These are phyloP conservation scores for Serripes groenlandicus DNA, from an alignment of 2,888 invertebrate species.

Conservation along the genomic window DNA sequence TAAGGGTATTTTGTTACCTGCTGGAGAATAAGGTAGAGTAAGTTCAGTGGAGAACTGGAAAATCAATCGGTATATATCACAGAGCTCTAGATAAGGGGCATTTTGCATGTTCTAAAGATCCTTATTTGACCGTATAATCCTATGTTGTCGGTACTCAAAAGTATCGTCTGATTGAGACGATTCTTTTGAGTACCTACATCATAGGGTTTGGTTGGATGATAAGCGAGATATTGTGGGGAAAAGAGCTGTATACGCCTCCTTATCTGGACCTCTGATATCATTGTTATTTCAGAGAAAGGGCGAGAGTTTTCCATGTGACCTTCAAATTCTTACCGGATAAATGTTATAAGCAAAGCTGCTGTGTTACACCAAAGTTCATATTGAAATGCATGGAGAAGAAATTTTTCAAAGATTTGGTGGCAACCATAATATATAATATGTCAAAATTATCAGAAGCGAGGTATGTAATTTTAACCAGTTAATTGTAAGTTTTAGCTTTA, in stretches of 20 bases:
- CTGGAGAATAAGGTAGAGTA: too few relatives aligned
- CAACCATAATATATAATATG: constrained; percentile 73
- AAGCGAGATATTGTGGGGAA: not conserved
- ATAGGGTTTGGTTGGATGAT: not conserved
- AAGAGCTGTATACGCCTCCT: not conserved
- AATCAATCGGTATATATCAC: too few relatives aligned
- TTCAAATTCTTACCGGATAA: constrained; percentile 92
- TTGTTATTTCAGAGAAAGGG: constrained; percentile 81
- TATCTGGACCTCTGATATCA: not conserved
- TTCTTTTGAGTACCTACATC: too few relatives aligned
- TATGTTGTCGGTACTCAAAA: too few relatives aligned
- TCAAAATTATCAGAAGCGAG: constrained; percentile 26
- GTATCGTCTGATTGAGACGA: too few relatives aligned
- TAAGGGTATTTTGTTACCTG: too few relatives aligned
- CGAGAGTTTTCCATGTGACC: constrained; percentile 90
- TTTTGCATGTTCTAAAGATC: too few relatives aligned
- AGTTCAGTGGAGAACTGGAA: too few relatives aligned
- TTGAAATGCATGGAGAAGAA: constrained; percentile 91
- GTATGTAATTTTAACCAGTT: not conserved
- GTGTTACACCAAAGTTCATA: constrained; percentile 91
- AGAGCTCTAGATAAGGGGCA: too few relatives aligned
- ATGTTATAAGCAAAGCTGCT: constrained; percentile 91
- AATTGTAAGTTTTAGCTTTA: too few relatives aligned
- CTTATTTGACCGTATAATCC: too few relatives aligned
- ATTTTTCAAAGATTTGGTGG: constrained; percentile 82